These are phyloP conservation scores for Prinia subflava DNA, from an alignment of 2,113 vertebrate species.

Conservation along the genomic window DNA sequence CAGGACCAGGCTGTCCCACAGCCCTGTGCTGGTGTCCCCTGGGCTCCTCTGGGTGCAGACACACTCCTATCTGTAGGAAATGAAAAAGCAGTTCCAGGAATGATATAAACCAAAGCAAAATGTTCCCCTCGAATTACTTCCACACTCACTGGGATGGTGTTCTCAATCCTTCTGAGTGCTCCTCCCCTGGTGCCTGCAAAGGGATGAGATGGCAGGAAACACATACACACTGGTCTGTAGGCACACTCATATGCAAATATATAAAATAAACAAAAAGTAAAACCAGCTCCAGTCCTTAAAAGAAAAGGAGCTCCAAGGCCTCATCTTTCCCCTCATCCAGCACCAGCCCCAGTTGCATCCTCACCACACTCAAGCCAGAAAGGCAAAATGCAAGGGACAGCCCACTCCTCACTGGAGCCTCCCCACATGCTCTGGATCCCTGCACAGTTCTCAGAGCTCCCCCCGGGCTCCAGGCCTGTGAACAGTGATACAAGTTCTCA, in stretches of 20 bases:
- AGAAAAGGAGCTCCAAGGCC: not conserved
- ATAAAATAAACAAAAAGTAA: not conserved
- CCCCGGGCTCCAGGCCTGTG: not conserved
- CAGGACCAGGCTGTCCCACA: not conserved
- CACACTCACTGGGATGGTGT: not conserved
- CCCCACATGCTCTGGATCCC: not conserved
- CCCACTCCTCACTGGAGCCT: fast-evolving
- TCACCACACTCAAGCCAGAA: not conserved
- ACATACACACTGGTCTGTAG: fast-evolving
- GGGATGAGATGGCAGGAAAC: not conserved
- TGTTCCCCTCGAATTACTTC: not conserved
- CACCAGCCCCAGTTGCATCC: not conserved
- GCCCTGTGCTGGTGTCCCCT: not conserved
- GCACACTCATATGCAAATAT: not conserved
- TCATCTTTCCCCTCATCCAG: fast-evolving
- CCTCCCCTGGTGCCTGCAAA: not conserved
- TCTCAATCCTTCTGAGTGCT: not conserved
- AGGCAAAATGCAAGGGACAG: fast-evolving
- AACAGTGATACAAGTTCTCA: slow-evolving; percentile 21
- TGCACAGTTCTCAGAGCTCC: not conserved
- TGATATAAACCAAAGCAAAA: not conserved
- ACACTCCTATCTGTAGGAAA: not conserved
- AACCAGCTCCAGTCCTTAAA: not conserved
- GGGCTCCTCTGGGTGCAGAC: not conserved
- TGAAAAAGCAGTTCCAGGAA: not conserved